These are phyloP conservation scores for Melipona beecheii DNA, from an alignment of 2,888 invertebrate genomes.

Conservation along the genomic window DNA sequence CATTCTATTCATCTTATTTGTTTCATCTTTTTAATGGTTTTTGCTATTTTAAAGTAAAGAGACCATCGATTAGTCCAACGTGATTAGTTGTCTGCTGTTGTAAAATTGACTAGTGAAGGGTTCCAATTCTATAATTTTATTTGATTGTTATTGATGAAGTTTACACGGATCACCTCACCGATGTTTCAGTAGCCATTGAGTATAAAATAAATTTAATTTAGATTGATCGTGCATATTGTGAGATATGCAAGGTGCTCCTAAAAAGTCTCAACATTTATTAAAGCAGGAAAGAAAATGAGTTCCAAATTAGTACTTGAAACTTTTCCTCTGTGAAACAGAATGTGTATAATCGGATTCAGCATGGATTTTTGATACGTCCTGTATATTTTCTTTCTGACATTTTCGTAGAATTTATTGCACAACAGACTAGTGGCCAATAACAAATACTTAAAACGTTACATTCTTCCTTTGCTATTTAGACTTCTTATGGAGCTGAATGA, in stretches of 20 bases:
- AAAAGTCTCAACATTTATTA: no score
- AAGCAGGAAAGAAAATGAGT: no score
- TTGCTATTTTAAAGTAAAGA: background rate
- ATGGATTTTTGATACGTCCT: background rate
- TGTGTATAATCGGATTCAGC: no score
- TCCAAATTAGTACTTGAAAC: no score
- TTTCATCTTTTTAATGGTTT: background rate
- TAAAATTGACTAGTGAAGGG: conserved; percentile 19
- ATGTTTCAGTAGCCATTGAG: background rate
- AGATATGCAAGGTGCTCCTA: no score
- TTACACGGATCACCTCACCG: conserved; percentile 3
- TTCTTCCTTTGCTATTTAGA: background rate
- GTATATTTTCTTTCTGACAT: background rate
- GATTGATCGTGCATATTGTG: background rate
- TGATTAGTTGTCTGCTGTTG: conserved; percentile 41
- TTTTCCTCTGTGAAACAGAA: no score
- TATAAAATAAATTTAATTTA: background rate
- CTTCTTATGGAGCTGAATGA: background rate
- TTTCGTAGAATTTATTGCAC: background rate
- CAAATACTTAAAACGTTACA: background rate
- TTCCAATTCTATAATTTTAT: conserved; percentile 54
- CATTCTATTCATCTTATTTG: no score
- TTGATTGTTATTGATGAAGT: conserved; percentile 48
- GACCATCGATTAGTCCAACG: conserved; percentile 1
- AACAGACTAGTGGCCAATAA: background rate